Conservation (phyloP, 1,140 invertebrate species). For the Oryctes rhinoceros region DNA sequence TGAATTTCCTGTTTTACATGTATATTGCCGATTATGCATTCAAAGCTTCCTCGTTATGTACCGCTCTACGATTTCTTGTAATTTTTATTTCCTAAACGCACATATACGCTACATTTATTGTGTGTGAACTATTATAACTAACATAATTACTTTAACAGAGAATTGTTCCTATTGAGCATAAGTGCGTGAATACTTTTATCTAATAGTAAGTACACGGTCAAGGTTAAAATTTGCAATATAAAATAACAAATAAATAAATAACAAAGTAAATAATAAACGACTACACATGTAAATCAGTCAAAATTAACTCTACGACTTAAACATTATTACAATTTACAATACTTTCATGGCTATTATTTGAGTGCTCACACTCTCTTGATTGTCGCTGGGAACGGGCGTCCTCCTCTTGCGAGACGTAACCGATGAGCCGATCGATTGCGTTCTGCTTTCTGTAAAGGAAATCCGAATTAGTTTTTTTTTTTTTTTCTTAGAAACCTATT, state of each 20-base stretch:
- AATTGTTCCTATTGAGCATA: background rate
- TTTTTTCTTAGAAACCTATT: background rate
- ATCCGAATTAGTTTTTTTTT: constrained; percentile 40
- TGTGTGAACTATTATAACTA: background rate
- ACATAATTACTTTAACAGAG: background rate
- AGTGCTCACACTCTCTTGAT: constrained; percentile 25
- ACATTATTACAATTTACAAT: background rate
- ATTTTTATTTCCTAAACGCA: no score
- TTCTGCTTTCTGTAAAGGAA: constrained; percentile 47
- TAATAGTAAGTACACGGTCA: constrained; percentile 1
- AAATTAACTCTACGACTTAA: background rate
- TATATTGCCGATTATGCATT: no score
- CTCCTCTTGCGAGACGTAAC: constrained; percentile 40
- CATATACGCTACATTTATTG: background rate
- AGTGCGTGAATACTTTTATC: background rate
- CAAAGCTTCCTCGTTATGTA: no score
- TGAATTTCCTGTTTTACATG: no score
- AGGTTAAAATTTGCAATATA: constrained; percentile 3
- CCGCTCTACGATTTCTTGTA: no score
- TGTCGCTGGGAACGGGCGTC: constrained; percentile 25
- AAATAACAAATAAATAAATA: constrained; percentile 14
- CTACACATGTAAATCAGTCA: background rate
- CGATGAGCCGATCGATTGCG: constrained; percentile 46
- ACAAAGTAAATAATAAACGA: background rate
- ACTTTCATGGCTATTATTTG: constrained; percentile 40